Base-by-base conservation (phyloP, 2,113 vertebrate genomes). In the Ciconia boyciana region DNA sequence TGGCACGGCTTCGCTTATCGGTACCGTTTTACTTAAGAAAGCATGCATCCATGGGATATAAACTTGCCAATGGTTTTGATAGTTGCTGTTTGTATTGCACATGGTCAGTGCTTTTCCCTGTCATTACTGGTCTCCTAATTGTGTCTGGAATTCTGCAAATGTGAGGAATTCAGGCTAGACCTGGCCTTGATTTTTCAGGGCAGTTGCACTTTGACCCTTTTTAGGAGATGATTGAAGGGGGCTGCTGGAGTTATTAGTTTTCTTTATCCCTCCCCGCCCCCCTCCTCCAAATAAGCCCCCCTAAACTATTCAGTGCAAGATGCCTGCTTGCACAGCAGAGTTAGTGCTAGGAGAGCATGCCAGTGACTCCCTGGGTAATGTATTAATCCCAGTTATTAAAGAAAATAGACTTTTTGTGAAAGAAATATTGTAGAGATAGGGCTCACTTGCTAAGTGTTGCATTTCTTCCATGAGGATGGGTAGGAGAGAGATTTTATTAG, bases 111-210 rank as follows among this genome's bases (percentile, higher is more conserved):
- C 86, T 95, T 94, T 93, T 64, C 69, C 75, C 32, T 96, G 76
- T 91, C 94, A 87, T 92, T 97, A 90, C 52, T 82, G 60, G 64
- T 91, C 93, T 96, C 69, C 68, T 95, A 86, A 94, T 93, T 89
- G 54, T 80, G 68, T 87, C 90, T 97, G 94, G 98, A 98, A 98
- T 98, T 93, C 92, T 62, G 86, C 62, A 93, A 97, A 98, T 98
- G 97, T 91, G 52, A 97, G 79, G 97, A 98, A 98, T 98, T 97
- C 91, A 69, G 79, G 31, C 76, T 87, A 94, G 94, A 97, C 77
- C 46, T 49, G 44, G 96, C 94, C 96, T 94, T 84, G 82, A 89
- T 97, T 97, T 98, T 98, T 96, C 95, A 97, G 84, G 54, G 92
- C 87, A 90, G 66, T 94, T 97, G 95, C 85, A 94, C 97, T 97